Conservation (phyloP, 2,888 invertebrate species). For the Melanostoma mellinum region DNA sequence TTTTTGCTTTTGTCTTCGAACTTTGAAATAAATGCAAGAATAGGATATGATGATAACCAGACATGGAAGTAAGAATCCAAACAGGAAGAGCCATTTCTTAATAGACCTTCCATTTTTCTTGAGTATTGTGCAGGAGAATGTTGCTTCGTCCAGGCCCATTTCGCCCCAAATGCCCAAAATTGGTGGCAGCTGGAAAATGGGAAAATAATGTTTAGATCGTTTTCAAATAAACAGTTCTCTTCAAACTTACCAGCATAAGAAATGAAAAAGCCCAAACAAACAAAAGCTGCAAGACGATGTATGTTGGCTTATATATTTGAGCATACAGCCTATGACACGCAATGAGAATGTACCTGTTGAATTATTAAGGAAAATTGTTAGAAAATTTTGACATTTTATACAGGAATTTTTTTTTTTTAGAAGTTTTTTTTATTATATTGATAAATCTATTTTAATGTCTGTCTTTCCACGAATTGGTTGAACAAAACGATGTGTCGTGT, state of each 20-base stretch:
- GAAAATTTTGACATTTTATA: neutral
- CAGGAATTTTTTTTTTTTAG: too few relatives aligned
- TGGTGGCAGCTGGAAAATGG: slow-evolving; percentile 87
- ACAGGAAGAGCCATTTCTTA: slow-evolving; percentile 91
- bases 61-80: slow-evolving; percentile 93
- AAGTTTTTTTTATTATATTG: too few relatives aligned
- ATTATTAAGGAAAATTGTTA: slow-evolving; percentile 7
- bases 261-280: slow-evolving; percentile 91
- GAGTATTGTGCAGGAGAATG: slow-evolving; percentile 95
- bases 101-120: slow-evolving; percentile 90
- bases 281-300: slow-evolving; percentile 90
- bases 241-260: slow-evolving; percentile 85
- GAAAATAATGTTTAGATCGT: neutral
- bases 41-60: slow-evolving; percentile 92
- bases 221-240: neutral
- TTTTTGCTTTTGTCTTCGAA: slow-evolving; percentile 88
- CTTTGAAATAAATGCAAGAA: slow-evolving; percentile 92
- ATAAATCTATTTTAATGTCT: too few relatives aligned
- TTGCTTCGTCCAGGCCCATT: slow-evolving; percentile 89
- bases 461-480: too few relatives aligned
- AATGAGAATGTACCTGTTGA: slow-evolving; percentile 90
- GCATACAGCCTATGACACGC: slow-evolving; percentile 91
- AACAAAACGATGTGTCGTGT: too few relatives aligned
- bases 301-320: slow-evolving; percentile 88
- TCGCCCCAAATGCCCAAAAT: slow-evolving; percentile 92